Evolutionary conservation across 1,140 invertebrate species (phyloP), one percentile per base, ranked within the genome.

Genomic region (Alviniconcha marisindica): DNA sequence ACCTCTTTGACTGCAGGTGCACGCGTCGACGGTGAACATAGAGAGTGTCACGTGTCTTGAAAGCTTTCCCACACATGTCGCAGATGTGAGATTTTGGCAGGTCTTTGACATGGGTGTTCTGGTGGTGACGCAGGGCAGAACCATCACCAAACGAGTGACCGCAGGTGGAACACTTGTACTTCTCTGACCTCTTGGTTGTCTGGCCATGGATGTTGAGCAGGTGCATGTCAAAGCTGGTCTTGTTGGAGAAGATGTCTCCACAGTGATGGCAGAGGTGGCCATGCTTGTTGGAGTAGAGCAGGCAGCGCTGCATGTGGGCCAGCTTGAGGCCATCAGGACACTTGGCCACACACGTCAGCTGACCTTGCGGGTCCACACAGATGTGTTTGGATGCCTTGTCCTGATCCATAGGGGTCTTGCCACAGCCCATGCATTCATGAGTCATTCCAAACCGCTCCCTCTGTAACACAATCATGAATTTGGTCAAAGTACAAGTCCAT

Each of bases 11-110:
- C 15, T 31, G 51, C 40, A 4, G 38, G 78, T 84, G 83, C 10
- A 54, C 54, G 44, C 48, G 31, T 48, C 24, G n/a, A 0, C 33
- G 33, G 51, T 84, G 83, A 14, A 15, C 44, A 21, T 42, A 71
- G 12, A 84, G 33, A 2, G 48, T 14, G 24, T 40, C 18, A 0
- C 21, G 28, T 7, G 48, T 18, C 24, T 38, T n/a, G 69, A 74
- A 84, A 3, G n/a, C 14, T 14, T 77, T 78, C 5, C 56, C 51
- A 28, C 84, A 81, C 18, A 69, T 14, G 18, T 74, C 51, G 28
- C 84, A 85, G 15, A 31, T 42, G 63, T 48, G 63, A 15, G 73
- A 54, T 24, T 38, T 69, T 7, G 33, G 24, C 5, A 33, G 76
- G 2, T 12, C 42, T 44, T 12, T 21, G 5, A 40, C 15, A n/a